A percentile compares a stretch with the other conserved stretches of the same genome.
Evolutionary conservation across 2,888 invertebrate genomes (phyloP).

Genomic region (Leucophora obtusa): DNA sequence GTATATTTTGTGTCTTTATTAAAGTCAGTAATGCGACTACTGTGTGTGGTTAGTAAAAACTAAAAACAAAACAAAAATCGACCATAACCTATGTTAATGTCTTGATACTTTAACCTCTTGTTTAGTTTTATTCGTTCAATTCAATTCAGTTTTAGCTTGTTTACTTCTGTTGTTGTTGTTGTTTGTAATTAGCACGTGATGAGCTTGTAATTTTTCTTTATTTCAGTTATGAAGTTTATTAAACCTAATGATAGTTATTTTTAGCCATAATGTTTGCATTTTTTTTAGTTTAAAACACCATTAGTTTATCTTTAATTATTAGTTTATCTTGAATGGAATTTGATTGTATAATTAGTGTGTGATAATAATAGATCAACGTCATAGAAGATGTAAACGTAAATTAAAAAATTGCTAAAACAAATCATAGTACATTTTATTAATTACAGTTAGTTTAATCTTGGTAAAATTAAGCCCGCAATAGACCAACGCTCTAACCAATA

Average conservation of each 20-base stretch:
- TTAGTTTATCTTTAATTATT: constrained; percentile 15
- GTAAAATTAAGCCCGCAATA: background rate
- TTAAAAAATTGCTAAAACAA: constrained; percentile 21
- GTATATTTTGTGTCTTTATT: constrained; percentile 3
- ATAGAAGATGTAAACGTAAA: constrained; percentile 11
- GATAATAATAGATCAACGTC: constrained; percentile 16
- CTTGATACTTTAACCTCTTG: constrained; percentile 31
- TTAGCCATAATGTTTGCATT: constrained; percentile 18
- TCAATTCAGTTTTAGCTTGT: constrained; percentile 17
- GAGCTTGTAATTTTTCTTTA: constrained; percentile 14
- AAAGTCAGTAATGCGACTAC: background rate
- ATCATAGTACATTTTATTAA: constrained; percentile 14
- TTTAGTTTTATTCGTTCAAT: constrained; percentile 1
- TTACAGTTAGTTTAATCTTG: background rate
- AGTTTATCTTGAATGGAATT: background rate
- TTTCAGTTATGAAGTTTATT: constrained; percentile 30
- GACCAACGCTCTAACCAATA: too few relatives aligned
- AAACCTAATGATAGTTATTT: constrained; percentile 27
- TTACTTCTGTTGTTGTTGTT: constrained; percentile 3
- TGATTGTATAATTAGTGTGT: constrained; percentile 6
- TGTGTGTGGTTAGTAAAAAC: constrained; percentile 25
- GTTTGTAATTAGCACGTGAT: constrained; percentile 35
- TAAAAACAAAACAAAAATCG: constrained; percentile 7
- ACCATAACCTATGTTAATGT: constrained; percentile 42
- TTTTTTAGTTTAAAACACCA: constrained; percentile 17